Conservation (phyloP, 2,113 vertebrate species). For the Laterallus jamaicensis region DNA sequence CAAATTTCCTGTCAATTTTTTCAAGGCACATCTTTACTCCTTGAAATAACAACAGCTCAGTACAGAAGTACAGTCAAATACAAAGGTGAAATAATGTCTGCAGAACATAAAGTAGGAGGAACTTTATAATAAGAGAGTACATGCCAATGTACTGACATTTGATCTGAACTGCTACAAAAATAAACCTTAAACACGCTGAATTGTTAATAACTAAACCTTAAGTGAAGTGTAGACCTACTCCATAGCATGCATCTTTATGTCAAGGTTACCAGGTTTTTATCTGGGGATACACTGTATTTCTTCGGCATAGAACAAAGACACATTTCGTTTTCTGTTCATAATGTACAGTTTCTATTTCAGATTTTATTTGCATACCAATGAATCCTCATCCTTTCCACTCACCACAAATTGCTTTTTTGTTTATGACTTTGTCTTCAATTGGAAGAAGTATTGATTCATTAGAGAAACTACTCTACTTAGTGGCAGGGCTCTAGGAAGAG, state of each 20-base stretch:
- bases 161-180: neutral
- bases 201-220: neutral
- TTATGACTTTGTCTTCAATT: slow-evolving; percentile 35
- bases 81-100: neutral
- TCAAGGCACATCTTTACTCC: neutral
- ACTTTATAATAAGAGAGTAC: neutral
- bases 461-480: neutral
- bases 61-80: neutral
- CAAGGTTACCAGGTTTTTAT: neutral
- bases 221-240: neutral
- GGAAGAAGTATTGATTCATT: slow-evolving; percentile 66
- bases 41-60: neutral
- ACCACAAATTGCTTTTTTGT: neutral
- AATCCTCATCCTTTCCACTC: neutral
- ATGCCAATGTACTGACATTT: neutral
- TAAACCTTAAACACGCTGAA: neutral
- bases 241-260: neutral
- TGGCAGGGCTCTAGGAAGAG: too few relatives aligned
- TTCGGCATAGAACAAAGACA: neutral
- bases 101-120: neutral
- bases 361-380: slow-evolving; percentile 56
- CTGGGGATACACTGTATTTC: neutral
- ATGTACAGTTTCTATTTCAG: neutral
- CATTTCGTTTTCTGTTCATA: neutral
- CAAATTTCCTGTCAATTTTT: neutral